Base-by-base conservation (phyloP, 2,113 vertebrate genomes). In the Lichenostomus cassidix region DNA sequence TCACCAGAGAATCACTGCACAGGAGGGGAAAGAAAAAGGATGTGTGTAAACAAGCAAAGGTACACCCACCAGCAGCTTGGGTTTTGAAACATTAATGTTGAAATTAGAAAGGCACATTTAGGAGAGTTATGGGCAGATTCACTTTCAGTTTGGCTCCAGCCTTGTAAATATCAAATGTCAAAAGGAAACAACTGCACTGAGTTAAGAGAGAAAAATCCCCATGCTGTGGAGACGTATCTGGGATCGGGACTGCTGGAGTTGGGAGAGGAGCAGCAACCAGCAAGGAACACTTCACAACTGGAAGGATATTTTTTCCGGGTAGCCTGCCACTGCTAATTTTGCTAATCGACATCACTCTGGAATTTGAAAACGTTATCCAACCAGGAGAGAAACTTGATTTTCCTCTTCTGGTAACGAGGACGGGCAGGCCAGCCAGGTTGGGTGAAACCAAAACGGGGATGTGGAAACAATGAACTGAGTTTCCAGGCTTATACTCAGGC, bases 351-450 rank as follows among this genome's bases (percentile, higher is more conserved):
- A 95, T 96, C 92, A 95, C 73, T 60, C 52, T 75, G 88, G 85
- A 93, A 90, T 96, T 89, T 92, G 73, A 94, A 96, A 97, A 73
- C 73, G 65, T 92, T 93, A 93, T 84, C 90, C 85, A 92, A 68
- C 85, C 77, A 90, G 89, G 93, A 93, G 73, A 94, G 93, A 95
- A 97, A 96, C 94, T 96, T 83, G 88, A 95, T 95, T 95, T 96
- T 95, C 94, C 73, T 96, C 93, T 96, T 87, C 83, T 84, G 83
- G 78, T 92, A 92, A 93, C 44, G 0, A 93, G 92, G 93, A 67
- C 16, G 35, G 47, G 93, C 71, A 95, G 70, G 50, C 33, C 78
- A 77, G 77, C 25, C 74, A 83, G 81, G 58, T 65, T 50, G 71
- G 64, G 62, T 4, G 27, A 94, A 94, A 94, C 65, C 2, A 2